phyloP scores from a whole-genome alignment of 64 coral and sea anemone genomes.

The Montipora efflorescens region DNA sequence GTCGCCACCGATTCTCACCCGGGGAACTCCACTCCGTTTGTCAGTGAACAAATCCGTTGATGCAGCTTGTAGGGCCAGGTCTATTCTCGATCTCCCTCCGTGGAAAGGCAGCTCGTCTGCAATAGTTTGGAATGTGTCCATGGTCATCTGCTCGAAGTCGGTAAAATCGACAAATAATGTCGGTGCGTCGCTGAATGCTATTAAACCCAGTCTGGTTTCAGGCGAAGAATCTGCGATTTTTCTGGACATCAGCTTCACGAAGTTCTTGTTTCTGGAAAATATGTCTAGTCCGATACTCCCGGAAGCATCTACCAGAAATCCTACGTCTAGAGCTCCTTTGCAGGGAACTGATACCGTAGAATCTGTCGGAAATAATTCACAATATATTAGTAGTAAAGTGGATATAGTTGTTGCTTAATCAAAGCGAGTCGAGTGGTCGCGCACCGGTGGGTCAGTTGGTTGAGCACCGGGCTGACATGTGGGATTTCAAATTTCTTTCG shows the following conservation, averaged over 20 bases:
- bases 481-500: no score
- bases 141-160: conserved; percentile 61
- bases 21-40: conserved; percentile 43
- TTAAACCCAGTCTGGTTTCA: conserved; percentile 73
- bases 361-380: conserved; percentile 39
- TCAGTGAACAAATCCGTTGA: conserved; percentile 70
- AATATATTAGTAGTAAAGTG: no score
- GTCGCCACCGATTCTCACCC: conserved; percentile 13
- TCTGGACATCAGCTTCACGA: conserved; percentile 80
- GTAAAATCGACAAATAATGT: conserved; percentile 68
- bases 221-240: conserved; percentile 67
- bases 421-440: neutral
- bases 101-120: conserved; percentile 71
- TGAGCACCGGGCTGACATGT: no score
- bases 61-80: conserved; percentile 67
- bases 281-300: conserved; percentile 73
- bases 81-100: conserved; percentile 80
- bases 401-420: neutral
- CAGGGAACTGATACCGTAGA: conserved; percentile 73
- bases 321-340: conserved; percentile 75
- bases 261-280: conserved; percentile 82
- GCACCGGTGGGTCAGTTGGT: no score
- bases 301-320: conserved; percentile 85
- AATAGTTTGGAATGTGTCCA: conserved; percentile 56
- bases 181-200: conserved; percentile 82